Conservation (phyloP, 2,113 vertebrate genomes). For the Salvator merianae region DNA sequence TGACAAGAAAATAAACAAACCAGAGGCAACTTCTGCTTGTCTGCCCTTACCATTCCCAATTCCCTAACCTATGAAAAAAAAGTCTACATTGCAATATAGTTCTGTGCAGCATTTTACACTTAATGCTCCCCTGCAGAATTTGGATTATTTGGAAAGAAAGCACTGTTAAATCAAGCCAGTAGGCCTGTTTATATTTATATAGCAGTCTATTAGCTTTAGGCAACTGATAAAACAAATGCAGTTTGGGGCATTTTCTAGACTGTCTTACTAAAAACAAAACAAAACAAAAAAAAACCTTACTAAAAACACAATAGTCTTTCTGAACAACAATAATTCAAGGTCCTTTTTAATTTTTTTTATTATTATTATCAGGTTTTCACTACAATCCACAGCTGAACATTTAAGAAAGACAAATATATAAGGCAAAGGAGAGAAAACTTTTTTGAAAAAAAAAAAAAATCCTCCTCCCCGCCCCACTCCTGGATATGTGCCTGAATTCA, state of each 20-base stretch:
- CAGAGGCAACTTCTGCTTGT: conserved; percentile 8
- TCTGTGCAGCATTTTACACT: conserved; percentile 46
- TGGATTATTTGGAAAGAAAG: not conserved
- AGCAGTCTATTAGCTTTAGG: conserved; percentile 1
- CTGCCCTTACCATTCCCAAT: conserved; percentile 27
- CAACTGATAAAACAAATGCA: conserved; percentile 40
- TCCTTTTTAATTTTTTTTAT: conserved; percentile 42
- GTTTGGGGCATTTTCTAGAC: conserved; percentile 16
- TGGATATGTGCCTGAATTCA: conserved; percentile 81
- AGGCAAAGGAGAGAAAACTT: conserved; percentile 73
- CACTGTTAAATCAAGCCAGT: conserved; percentile 32
- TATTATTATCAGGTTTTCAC: conserved; percentile 62
- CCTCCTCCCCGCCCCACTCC: conserved; percentile 65
- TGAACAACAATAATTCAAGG: conserved; percentile 42
- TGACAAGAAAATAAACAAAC: conserved; percentile 47
- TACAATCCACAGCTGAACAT: conserved; percentile 70
- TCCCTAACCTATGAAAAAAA: conserved; percentile 34
- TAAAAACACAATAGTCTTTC: conserved; percentile 26
- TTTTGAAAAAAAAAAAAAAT: conserved; percentile 67
- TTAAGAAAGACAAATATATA: conserved; percentile 80
- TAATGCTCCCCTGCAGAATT: conserved; percentile 37
- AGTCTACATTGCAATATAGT: conserved; percentile 15
- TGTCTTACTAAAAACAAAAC: conserved; percentile 19
- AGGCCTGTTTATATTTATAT: not conserved
- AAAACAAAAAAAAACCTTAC: not conserved